Evolutionary conservation across 1,140 invertebrate species (phyloP).

Genomic region (Temnothorax longispinosus): DNA sequence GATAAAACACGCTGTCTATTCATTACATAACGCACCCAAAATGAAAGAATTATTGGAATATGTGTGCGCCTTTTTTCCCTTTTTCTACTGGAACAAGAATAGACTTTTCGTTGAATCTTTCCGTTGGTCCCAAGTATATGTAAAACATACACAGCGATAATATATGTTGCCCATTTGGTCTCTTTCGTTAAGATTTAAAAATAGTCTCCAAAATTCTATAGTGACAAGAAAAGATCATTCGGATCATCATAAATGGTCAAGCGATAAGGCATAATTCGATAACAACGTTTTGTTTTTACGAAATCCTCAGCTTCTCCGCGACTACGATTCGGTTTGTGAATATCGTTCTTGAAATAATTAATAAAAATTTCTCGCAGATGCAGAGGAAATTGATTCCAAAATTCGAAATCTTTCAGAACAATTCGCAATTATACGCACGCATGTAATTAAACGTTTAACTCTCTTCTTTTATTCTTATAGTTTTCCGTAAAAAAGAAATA

Average conservation of each 20-base stretch:
- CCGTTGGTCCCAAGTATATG: background rate
- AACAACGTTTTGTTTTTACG: background rate
- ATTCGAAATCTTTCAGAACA: background rate
- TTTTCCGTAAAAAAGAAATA: background rate
- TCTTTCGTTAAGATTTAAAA: conserved; percentile 53
- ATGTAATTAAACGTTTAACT: background rate
- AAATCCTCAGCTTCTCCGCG: background rate
- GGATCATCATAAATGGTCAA: background rate
- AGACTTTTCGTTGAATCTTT: background rate
- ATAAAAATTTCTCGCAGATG: background rate
- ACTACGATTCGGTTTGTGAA: background rate
- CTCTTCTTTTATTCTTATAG: background rate
- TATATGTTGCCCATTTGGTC: conserved; percentile 10
- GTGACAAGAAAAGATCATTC: conserved; percentile 18
- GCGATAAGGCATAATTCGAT: background rate
- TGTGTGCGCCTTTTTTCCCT: background rate
- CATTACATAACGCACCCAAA: background rate
- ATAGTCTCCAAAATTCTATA: conserved; percentile 3
- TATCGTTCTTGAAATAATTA: background rate
- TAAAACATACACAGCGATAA: conserved; percentile 27
- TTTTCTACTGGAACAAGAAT: background rate
- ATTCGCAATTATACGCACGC: background rate
- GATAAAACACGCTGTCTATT: conserved; percentile 8
- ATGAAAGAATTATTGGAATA: background rate
- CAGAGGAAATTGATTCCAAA: background rate